These are phyloP conservation scores for Dendrocopos noguchii DNA, from an alignment of 2,113 vertebrate species.

Conservation along the genomic window DNA sequence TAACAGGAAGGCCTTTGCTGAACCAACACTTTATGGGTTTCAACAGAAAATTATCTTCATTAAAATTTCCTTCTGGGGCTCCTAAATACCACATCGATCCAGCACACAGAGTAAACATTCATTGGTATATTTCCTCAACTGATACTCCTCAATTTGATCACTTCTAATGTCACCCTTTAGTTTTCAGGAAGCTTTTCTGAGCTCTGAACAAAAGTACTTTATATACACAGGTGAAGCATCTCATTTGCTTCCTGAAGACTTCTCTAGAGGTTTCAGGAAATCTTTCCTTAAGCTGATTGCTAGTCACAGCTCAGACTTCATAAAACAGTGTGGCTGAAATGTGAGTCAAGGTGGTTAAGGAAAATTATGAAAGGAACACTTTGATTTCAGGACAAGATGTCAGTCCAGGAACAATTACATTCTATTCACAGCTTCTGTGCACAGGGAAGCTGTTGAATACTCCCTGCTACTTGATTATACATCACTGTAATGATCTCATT, in stretches of 20 bases:
- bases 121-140: background rate
- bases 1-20: background rate
- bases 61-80: background rate
- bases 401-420: background rate
- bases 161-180: background rate
- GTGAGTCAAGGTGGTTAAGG: background rate
- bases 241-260: background rate
- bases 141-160: background rate
- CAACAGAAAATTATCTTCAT: background rate
- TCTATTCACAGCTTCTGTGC: background rate
- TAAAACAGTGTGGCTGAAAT: background rate
- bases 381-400: background rate
- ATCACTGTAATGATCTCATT: slow-evolving; percentile 25
- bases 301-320: background rate
- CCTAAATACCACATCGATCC: background rate
- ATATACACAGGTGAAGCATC: background rate
- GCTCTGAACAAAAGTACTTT: background rate
- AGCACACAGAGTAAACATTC: background rate
- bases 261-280: background rate
- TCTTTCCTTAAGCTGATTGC: background rate
- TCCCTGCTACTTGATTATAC: slow-evolving; percentile 20
- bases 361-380: background rate
- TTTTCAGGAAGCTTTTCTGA: background rate
- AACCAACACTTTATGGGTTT: background rate
- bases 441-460: background rate